Evolutionary conservation across 2,888 invertebrate species (phyloP), one percentile per base, ranked within the genome.

Genomic region (Cataglyphis cursor): DNA sequence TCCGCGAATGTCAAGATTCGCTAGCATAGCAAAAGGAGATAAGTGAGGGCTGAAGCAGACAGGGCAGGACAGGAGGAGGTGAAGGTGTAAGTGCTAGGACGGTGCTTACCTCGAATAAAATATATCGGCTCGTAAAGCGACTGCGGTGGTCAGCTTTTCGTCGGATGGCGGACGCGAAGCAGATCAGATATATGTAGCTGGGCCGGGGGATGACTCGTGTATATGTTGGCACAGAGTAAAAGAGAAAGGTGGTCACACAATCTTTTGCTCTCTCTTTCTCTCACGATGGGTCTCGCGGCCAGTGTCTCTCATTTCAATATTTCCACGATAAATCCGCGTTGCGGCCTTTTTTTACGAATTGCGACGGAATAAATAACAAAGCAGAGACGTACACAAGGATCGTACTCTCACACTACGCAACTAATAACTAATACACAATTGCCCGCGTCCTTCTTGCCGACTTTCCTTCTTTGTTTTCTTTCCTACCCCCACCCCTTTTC

Each of bases 271-370:
- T 70, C 21, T 51, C 41, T 21, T 10, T 75, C 18, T 35, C 74
- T 31, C 24, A n/a, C 38, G 28, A 28, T 59, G 44, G 31, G 82
- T 15, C 6, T 21, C 28, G 65, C 28, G 65, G 61, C 57, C 89
- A 88, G 91, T 91, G 91, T 90, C 90, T 92, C 93, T 91, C 92
- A 93, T 94, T 93, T 94, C 92, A 94, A 94, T 94, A 94, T 93
- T 93, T 93, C 90, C 87, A 88, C 93, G 92, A 94, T 94, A 94
- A 94, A 94, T 94, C 92, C 91, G 91, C 88, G 85, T 73, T 31
- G 84, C 59, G 84, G 82, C 82, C 31, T 86, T 85, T 92, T 94
- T 94, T 75, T 93, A 93, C 93, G 94, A 93, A 92, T 92, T 57
- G 78, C 88, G 85, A 82, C 85, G 90, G 89, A 91, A 94, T 94